Percentiles rank a stretch among this genome's conserved stretches.
Conservation (phyloP, 1,140 invertebrate genomes). For the Subanguina moxae region DNA sequence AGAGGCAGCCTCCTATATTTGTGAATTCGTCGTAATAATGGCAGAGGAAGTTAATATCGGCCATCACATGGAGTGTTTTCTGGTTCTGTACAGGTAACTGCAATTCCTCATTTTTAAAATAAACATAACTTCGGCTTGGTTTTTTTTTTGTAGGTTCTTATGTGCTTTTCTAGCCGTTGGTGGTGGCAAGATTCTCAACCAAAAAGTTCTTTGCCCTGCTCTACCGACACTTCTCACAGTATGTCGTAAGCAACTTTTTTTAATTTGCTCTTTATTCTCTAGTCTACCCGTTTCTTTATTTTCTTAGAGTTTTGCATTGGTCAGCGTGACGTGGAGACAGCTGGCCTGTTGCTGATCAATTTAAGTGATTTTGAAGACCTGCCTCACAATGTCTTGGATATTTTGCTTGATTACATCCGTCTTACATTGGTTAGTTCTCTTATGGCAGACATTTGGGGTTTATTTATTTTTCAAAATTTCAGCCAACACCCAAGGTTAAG, state of each 20-base stretch:
- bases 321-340: background rate
- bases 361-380: background rate
- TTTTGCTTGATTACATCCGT: background rate
- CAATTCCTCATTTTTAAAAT: too few relatives aligned
- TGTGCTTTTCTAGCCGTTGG: constrained; percentile 3
- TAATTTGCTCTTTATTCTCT: background rate
- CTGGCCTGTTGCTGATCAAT: background rate
- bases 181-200: background rate
- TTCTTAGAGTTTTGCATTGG: constrained; percentile 8
- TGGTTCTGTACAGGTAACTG: background rate
- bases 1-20: constrained; percentile 1
- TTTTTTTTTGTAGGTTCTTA: background rate
- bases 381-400: background rate
- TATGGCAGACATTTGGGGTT: too few relatives aligned
- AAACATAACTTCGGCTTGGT: too few relatives aligned
- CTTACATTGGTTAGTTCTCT: background rate
- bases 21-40: background rate
- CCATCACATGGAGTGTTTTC: constrained; percentile 1
- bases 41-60: background rate
- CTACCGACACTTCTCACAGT: constrained; percentile 2
- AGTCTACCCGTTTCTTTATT: constrained; percentile 1
- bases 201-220: background rate
- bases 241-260: background rate
- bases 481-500: background rate
- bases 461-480: too few relatives aligned